Base-by-base conservation (phyloP, 1,140 invertebrate genomes). In the Eufriesea mexicana region DNA sequence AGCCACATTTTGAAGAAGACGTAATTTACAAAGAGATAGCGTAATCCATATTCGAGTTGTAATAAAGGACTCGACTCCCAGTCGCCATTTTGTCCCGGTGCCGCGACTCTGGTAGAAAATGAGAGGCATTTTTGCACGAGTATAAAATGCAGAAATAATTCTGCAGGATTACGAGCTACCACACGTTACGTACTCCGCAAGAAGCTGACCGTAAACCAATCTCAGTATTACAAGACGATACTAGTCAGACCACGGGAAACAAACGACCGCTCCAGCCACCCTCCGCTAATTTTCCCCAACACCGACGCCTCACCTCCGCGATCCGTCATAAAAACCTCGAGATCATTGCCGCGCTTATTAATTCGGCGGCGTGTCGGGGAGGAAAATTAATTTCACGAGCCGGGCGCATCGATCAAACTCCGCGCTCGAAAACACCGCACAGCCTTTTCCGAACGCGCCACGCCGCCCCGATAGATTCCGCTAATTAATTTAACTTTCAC, bases 401-500 rank as follows among this genome's bases (percentile, higher is more conserved):
- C 12, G 67, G 68, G 16, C 5, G 59, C 72, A 76, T 82, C 79
- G 79, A 82, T 82, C 79, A 76, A 82, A 76, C 42, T 42, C 35
- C 20, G 51, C 42, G 28, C 6, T 67, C 20, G 74, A 82, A 67
- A 82, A 82, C 79, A 73, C 16, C 20, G 57, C 25, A 2, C n/a
- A 59, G 35, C 72, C 72, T 67, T 75, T 76, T 47, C 72, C 72
- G 72, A 81, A 81, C 68, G 57, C 79, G 57, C 23, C 23, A 12
- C 18, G 14, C 23, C 23, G 18, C 18, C 14, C n/a, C 79, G 79
- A 82, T 68, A 82, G 72, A 82, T 82, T 82, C 54, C 79, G 47
- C 79, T 67, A 82, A 82, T 82, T 76, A 76, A 82, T 82, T 82
- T 76, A 76, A 82, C 79, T 76, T 82, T 76, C 73, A 82, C 79